phyloP scores from a whole-genome alignment of 37 sponge, comb jelly and placozoan genomes.

The Chondrosia reniformis region DNA sequence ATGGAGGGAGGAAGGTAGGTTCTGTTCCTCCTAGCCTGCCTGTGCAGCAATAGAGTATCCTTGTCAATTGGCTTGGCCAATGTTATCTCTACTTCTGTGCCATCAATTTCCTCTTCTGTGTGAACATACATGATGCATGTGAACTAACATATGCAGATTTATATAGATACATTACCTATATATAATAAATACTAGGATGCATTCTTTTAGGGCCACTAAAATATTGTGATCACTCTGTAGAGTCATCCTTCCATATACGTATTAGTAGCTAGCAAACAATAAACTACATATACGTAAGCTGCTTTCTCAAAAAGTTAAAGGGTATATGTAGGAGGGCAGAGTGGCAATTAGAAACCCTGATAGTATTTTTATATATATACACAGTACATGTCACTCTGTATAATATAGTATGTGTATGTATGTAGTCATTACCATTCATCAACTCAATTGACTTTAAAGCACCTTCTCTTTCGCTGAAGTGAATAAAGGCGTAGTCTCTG shows the following conservation, averaged over 20 bases:
- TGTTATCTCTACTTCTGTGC: slow-evolving; percentile 80
- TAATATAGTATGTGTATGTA: background rate
- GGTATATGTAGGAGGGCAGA: no score
- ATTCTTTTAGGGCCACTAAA: background rate
- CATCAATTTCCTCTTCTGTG: slow-evolving; percentile 70
- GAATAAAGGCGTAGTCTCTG: slow-evolving; percentile 96
- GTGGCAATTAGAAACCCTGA: no score
- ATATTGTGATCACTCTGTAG: background rate
- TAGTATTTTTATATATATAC: no score
- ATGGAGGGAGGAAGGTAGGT: background rate
- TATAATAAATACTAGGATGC: no score
- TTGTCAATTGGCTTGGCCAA: slow-evolving; percentile 94
- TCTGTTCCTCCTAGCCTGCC: slow-evolving; percentile 19
- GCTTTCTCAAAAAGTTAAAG: no score
- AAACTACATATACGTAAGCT: no score
- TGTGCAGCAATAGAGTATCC: slow-evolving; percentile 42
- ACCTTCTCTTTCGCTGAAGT: slow-evolving; percentile 69
- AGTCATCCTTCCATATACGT: background rate
- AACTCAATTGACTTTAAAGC: slow-evolving; percentile 80
- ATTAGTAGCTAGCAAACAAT: no score
- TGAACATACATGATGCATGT: no score
- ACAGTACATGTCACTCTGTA: background rate
- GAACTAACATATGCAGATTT: no score
- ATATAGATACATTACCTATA: no score
- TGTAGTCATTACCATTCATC: slow-evolving; percentile 68